Evolutionary conservation across 2,113 vertebrate species (phyloP).

Genomic region (Caranx melampygus): DNA sequence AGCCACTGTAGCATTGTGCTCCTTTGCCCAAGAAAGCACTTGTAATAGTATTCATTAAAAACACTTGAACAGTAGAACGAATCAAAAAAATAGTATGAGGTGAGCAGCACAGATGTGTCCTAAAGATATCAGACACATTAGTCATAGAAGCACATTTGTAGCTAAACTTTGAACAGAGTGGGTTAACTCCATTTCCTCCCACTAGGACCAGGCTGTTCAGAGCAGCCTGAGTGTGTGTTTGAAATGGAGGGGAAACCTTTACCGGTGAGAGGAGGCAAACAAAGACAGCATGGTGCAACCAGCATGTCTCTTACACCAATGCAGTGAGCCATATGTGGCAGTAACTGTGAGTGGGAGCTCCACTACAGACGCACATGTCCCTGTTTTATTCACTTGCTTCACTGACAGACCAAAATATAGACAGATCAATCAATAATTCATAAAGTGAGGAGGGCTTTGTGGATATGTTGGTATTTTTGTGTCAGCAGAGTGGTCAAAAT

Average conservation of each 20-base stretch:
- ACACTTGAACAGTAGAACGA: no score
- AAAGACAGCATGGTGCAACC: background rate
- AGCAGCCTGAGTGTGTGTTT: background rate
- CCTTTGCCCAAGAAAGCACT: no score
- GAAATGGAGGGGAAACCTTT: background rate
- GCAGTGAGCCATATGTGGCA: background rate
- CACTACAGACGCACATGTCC: background rate
- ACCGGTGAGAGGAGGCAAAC: background rate
- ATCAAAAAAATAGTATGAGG: no score
- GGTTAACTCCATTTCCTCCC: background rate
- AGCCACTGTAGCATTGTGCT: no score
- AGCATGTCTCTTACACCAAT: background rate
- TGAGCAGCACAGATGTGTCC: no score
- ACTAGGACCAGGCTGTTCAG: background rate
- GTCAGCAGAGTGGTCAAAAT: background rate
- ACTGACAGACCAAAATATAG: background rate
- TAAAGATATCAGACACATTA: no score
- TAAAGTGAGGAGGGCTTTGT: background rate
- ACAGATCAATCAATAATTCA: background rate
- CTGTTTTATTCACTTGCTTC: background rate
- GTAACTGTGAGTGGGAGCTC: background rate
- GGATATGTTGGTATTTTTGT: background rate
- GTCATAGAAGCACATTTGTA: background rate
- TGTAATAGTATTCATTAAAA: no score
- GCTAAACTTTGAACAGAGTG: background rate